Conservation (phyloP, 2,888 invertebrate species). For the Caenorhabditis sinica region DNA sequence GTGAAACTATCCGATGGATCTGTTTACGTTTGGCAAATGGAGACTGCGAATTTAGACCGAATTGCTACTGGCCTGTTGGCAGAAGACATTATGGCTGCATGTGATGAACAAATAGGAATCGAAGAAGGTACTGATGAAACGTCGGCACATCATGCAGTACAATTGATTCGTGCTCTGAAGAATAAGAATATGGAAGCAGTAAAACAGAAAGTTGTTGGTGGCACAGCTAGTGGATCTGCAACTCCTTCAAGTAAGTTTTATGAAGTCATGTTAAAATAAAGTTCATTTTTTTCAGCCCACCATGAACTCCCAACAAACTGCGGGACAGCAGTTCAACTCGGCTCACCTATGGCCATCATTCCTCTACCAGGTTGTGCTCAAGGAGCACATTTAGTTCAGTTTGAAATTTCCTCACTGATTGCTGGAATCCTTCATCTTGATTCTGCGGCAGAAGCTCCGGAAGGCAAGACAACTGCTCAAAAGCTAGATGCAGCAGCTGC, state of each 20-base stretch:
- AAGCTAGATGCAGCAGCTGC: constrained; percentile 34
- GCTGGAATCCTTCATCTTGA: constrained; percentile 71
- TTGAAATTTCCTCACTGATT: constrained; percentile 70
- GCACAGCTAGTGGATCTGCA: constrained; percentile 35
- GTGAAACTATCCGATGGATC: constrained; percentile 98
- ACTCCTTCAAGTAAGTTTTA: constrained; percentile 32
- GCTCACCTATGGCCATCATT: constrained; percentile 67
- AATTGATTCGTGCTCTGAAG: constrained; percentile 94
- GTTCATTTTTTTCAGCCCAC: constrained; percentile 12
- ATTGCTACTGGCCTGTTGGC: constrained; percentile 95
- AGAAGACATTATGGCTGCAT: constrained; percentile 93
- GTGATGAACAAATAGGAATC: constrained; percentile 89
- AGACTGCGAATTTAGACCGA: constrained; percentile 97
- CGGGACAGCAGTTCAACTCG: constrained; percentile 60
- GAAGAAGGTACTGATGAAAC: constrained; percentile 85
- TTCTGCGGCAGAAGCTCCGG: constrained; percentile 53
- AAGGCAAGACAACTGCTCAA: constrained; percentile 45
- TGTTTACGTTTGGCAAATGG: constrained; percentile 99
- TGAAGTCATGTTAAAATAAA: neutral
- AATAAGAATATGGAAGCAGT: constrained; percentile 96
- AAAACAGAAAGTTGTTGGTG: constrained; percentile 70
- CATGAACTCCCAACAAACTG: constrained; percentile 24
- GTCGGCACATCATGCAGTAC: constrained; percentile 94
- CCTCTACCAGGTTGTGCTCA: constrained; percentile 70
- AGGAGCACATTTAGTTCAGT: constrained; percentile 74